Evolutionary conservation across 2,113 vertebrate species (phyloP).

Genomic region (Protobothrops flavoviridis): DNA sequence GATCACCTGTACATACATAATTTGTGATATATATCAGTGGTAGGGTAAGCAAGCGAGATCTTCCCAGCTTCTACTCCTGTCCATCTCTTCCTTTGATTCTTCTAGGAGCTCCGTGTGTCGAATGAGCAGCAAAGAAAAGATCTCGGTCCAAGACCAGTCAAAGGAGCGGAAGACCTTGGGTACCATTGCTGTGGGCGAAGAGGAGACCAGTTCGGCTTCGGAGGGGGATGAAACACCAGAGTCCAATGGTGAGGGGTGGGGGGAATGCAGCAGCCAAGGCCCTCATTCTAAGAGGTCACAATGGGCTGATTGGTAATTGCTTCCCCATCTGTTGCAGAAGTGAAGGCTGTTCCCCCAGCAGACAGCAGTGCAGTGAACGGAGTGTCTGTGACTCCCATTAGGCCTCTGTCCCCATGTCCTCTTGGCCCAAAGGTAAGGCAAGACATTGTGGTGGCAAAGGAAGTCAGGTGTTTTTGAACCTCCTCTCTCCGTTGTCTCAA

Average conservation of each 20-base stretch:
- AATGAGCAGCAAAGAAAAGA: slow-evolving; percentile 90
- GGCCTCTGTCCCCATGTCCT: neutral
- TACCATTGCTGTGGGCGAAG: slow-evolving; percentile 71
- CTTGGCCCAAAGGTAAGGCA: slow-evolving; percentile 35
- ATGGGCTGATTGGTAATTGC: neutral
- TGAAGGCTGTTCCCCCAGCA: neutral
- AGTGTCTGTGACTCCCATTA: neutral
- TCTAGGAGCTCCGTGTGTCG: slow-evolving; percentile 84
- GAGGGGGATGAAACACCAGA: slow-evolving; percentile 64
- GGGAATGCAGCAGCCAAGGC: neutral
- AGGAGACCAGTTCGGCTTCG: slow-evolving; percentile 68
- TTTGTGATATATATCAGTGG: neutral
- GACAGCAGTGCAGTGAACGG: slow-evolving; percentile 55
- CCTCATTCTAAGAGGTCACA: no score
- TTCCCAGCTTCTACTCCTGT: neutral
- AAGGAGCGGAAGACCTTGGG: slow-evolving; percentile 83
- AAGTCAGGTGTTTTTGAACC: neutral
- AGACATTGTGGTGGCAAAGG: slow-evolving; percentile 5
- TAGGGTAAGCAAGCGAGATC: no score
- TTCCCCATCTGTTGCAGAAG: neutral
- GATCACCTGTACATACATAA: neutral
- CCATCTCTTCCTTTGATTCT: neutral
- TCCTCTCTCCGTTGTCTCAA: neutral
- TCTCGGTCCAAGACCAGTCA: slow-evolving; percentile 86
- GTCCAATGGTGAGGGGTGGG: slow-evolving; percentile 59